phyloP scores from a whole-genome alignment of 2,113 vertebrate genomes.

The Amia ocellicauda region DNA sequence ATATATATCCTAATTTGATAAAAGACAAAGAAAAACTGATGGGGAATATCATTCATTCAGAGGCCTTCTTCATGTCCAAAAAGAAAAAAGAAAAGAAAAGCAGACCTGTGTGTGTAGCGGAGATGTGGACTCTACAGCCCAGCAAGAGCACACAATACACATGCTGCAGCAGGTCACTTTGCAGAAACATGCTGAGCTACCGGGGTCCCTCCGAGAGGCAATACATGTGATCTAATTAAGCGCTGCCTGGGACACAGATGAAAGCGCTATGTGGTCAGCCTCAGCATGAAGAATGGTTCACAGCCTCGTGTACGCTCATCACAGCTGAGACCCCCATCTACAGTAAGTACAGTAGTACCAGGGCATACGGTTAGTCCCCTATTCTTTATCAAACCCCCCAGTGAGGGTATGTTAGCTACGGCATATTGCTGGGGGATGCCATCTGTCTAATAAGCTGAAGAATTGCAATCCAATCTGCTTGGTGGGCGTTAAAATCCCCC shows the following conservation, averaged over 20 bases:
- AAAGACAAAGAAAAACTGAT: too few species aligned
- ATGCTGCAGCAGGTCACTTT: not conserved
- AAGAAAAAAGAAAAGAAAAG: too few species aligned
- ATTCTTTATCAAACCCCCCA: constrained; percentile 11
- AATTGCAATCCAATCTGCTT: constrained; percentile 29
- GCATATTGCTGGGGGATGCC: constrained; percentile 31
- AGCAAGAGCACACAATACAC: not conserved
- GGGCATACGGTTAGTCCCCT: too few species aligned
- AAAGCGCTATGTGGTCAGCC: not conserved
- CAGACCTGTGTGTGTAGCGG: too few species aligned
- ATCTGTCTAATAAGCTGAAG: constrained; percentile 48
- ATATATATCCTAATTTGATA: too few species aligned
- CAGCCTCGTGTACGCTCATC: not conserved
- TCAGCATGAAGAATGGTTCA: not conserved
- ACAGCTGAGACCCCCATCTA: not conserved
- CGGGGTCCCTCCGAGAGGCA: not conserved
- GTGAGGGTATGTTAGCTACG: not conserved
- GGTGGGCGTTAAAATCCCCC: constrained; percentile 17
- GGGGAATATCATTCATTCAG: too few species aligned
- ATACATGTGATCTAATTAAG: not conserved
- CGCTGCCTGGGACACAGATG: not conserved
- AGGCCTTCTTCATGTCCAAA: too few species aligned
- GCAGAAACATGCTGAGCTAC: too few species aligned
- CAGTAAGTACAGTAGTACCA: too few species aligned
- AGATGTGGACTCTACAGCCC: too few species aligned